Evolutionary conservation across 2,888 invertebrate species (phyloP).

Genomic region (Pediacus dermestoides): DNA sequence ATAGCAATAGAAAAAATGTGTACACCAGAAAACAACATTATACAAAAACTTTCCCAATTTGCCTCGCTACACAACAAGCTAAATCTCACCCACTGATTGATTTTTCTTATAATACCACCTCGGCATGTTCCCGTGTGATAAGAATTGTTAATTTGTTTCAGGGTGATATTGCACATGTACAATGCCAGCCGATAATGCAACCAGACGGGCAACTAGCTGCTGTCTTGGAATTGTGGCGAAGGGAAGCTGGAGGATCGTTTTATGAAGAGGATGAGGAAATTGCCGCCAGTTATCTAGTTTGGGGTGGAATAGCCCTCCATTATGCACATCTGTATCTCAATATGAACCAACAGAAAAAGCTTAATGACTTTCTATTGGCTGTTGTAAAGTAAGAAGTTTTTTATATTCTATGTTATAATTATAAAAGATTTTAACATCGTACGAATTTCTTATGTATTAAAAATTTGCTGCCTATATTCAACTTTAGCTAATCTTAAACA

Average conservation of each 20-base stretch:
- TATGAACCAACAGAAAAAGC: slow-evolving; percentile 67
- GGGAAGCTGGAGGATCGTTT: slow-evolving; percentile 53
- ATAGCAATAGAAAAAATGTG: too few relatives aligned
- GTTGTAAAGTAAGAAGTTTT: slow-evolving; percentile 81
- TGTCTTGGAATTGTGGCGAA: slow-evolving; percentile 67
- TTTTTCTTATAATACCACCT: too few relatives aligned
- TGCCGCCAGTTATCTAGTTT: slow-evolving; percentile 61
- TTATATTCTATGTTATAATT: slow-evolving; percentile 2
- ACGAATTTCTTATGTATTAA: too few relatives aligned
- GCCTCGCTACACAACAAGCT: too few relatives aligned
- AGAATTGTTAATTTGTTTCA: too few relatives aligned
- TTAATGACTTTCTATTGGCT: slow-evolving; percentile 73
- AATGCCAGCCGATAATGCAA: slow-evolving; percentile 63
- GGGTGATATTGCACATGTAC: slow-evolving; percentile 47
- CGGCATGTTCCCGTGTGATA: too few relatives aligned
- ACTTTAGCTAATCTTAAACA: too few relatives aligned
- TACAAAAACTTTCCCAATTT: too few relatives aligned
- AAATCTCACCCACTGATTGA: too few relatives aligned
- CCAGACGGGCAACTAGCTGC: slow-evolving; percentile 62
- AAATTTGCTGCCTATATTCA: too few relatives aligned
- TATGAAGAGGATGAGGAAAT: slow-evolving; percentile 68
- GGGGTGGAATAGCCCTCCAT: slow-evolving; percentile 68
- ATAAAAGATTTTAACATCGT: too few relatives aligned
- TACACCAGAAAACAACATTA: too few relatives aligned
- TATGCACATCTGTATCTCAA: slow-evolving; percentile 66